These are phyloP conservation scores for Pandion haliaetus DNA, from an alignment of 2,113 vertebrate species.

Conservation along the genomic window DNA sequence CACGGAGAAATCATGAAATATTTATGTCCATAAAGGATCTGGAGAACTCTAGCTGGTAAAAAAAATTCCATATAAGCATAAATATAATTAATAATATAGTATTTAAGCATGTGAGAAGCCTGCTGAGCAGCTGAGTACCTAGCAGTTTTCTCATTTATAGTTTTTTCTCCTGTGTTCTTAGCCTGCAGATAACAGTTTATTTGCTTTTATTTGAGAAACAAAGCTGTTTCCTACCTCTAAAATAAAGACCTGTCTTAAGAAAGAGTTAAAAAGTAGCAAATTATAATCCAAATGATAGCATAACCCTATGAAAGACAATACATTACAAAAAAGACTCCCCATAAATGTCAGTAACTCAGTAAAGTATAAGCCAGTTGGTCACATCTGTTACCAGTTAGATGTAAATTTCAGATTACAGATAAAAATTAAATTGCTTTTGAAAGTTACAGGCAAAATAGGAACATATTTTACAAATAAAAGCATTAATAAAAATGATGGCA, in stretches of 20 bases:
- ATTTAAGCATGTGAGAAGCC: not conserved
- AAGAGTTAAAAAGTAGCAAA: conserved; percentile 69
- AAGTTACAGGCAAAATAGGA: conserved; percentile 65
- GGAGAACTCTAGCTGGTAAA: not conserved
- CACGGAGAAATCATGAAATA: not conserved
- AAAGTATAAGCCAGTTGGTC: conserved; percentile 67
- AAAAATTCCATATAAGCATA: not conserved
- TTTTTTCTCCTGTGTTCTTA: not conserved
- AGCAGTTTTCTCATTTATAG: not conserved
- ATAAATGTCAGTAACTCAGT: conserved; percentile 67
- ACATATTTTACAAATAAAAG: conserved; percentile 64
- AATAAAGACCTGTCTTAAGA: conserved; percentile 45
- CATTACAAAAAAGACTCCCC: conserved; percentile 45
- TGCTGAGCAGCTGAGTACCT: not conserved
- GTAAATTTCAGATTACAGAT: conserved; percentile 76
- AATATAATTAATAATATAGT: not conserved
- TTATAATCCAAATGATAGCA: conserved; percentile 64
- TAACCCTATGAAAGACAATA: conserved; percentile 63
- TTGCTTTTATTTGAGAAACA: not conserved
- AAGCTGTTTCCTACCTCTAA: not conserved
- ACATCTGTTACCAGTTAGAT: conserved; percentile 75
- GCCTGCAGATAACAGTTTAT: not conserved
- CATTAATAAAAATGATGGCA: conserved; percentile 63
- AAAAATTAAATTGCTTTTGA: conserved; percentile 70
- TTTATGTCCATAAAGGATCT: not conserved